Base-by-base conservation (phyloP, 2,797 vertebrate species). In the Synanceia verrucosa region DNA sequence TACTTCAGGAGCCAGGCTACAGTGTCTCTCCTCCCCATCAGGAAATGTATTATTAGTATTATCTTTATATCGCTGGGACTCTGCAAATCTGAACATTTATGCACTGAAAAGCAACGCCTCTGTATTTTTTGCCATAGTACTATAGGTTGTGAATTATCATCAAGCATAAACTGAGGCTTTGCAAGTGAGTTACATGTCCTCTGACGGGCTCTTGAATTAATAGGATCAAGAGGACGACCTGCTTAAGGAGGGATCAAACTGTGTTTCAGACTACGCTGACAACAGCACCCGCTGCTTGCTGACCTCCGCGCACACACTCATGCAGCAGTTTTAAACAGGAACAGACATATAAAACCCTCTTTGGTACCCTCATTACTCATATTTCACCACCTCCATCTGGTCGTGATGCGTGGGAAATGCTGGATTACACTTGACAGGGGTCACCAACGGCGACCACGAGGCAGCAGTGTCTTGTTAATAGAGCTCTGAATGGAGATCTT, bases 401-500 rank as follows among this genome's bases (percentile, higher is more conserved):
- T 16, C 37, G 2, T 16, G 37, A 65, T 24, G 23, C 9, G 18
- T 29, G 50, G 28, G n/a, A 72, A 73, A 76, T 73, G 61, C 70
- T 82, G 71, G 57, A 82, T 83, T 85, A 73, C 52, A 60, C 48
- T 65, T 46, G 76, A 70, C 75, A 77, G 67, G 76, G 86, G 84
- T 90, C 83, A 81, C 66, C 68, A 82, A 85, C 53, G 57, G 61
- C 66, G 86, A 88, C 65, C 81, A 66, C 82, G 75, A 70, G 61
- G 83, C 85, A 81, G 83, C 55, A n/a, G 58, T 47, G 58, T 78
- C 41, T 64, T 59, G 78, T 81, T 89, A 88, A 91, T 83, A 65
- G 71, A 77, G 67, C 84, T 69, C 53, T 93, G 86, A 93, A 93
- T 88, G 70, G 86, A 77, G 80, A 78, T 79, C 91, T 92, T 90